phyloP scores from a whole-genome alignment of 2,113 vertebrate genomes.

The Pyrgilauda ruficollis region DNA sequence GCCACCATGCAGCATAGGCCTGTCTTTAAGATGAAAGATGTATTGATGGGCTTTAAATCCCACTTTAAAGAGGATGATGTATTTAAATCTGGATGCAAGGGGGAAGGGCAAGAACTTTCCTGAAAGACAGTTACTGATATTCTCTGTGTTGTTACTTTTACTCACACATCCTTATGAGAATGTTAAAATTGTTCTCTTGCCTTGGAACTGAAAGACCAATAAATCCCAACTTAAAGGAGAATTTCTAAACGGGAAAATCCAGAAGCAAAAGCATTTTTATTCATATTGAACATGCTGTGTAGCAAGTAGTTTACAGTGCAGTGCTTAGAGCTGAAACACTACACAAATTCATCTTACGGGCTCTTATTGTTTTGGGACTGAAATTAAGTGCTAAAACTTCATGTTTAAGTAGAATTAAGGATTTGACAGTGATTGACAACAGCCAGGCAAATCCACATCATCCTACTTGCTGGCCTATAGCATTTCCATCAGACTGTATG shows the following conservation, averaged over 20 bases:
- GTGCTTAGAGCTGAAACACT: background rate
- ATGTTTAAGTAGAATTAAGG: background rate
- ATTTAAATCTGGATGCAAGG: slow-evolving; percentile 14
- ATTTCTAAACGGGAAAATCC: slow-evolving; percentile 45
- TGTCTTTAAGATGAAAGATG: background rate
- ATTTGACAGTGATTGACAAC: background rate
- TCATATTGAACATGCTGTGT: background rate
- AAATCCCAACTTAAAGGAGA: slow-evolving; percentile 55
- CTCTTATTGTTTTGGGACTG: background rate
- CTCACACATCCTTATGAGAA: slow-evolving; percentile 2
- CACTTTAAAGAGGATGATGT: slow-evolving; percentile 4
- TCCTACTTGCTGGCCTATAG: background rate
- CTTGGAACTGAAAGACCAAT: slow-evolving; percentile 26
- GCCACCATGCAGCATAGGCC: background rate
- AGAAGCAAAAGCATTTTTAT: slow-evolving; percentile 33
- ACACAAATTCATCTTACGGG: background rate
- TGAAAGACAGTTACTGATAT: slow-evolving; percentile 15
- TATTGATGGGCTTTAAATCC: slow-evolving; percentile 13
- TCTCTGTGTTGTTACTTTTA: slow-evolving; percentile 41
- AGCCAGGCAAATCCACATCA: background rate
- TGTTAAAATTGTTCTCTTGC: slow-evolving; percentile 36
- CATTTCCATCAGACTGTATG: background rate
- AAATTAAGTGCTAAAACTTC: background rate
- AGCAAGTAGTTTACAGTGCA: slow-evolving; percentile 4
- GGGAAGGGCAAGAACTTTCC: background rate